Base-by-base conservation (phyloP, 2,113 vertebrate species). In the Podarcis cretensis region DNA sequence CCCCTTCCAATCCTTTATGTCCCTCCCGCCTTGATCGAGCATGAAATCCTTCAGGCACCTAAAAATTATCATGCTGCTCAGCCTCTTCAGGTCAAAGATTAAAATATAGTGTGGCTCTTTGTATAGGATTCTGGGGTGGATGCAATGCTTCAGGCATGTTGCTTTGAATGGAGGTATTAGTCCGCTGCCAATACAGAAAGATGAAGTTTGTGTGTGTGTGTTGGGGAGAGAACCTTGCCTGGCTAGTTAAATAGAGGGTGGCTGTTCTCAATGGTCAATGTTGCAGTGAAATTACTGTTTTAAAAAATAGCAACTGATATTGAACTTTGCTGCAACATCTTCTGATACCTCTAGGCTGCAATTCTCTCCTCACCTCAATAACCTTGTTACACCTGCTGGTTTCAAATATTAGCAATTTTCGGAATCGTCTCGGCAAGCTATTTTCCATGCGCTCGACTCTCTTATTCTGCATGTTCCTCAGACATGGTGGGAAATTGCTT, bases 51-150 rank as follows among this genome's bases (percentile, higher is more conserved):
- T 92, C 92, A 91, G 59, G 80, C 16, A 65, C 73, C 88, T 92
- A 89, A 87, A 85, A 90, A 91, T 91, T 87, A 92, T 95, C 92
- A 92, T 89, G 84, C 87, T 92, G 88, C 91, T 91, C 86, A 54
- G 77, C 88, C 81, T 94, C 91, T 90, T 94, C 84, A 95, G 92
- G 90, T 96, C 94, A 96, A 94, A 86, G 90, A 94, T 93, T 92
- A 93, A 93, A 90, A 90, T 90, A 92, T 91, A 92, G 93, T 91
- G 86, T 88, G 90, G 84, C 80, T 90, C 89, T 95, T 94, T 87
- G 89, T 92, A 90, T 89, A 89, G 84, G 48, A 54, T 54, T 54
- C 87, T 23, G 69, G 90, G 93, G 91, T 89, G 89, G 90, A 89
- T 95, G 89, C 86, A 90, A 92, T 79, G 83, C 79, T 92, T 90